Evolutionary conservation across 2,113 vertebrate genomes (phyloP), one percentile per base, ranked within the genome.

Genomic region (Sander vitreus): DNA sequence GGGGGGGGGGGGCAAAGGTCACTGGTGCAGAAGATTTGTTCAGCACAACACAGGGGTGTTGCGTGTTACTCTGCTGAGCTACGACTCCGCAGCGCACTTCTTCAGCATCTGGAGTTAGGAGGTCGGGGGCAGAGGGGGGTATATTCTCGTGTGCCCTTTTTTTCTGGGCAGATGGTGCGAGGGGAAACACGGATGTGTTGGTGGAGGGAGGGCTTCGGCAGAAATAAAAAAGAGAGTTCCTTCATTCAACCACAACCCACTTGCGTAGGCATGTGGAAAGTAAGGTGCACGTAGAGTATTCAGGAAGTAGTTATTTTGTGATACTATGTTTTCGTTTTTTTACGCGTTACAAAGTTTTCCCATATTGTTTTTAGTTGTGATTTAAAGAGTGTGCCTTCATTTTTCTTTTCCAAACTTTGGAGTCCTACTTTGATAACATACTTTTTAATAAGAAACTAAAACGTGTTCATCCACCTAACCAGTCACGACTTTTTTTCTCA

Each of bases 21-120:
- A 93, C 76, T 75, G 80, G 85, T 80, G 91, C 88, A 91, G 91
- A 96, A 95, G 93, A 70, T 81, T 91, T 78, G 84, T 54, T 79
- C 50, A 64, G 83, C 85, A 69, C 76, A 80, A 76, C 73, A 90
- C 87, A 14, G 82, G 85, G 58, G 60, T 89, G 86, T 80, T 74
- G 83, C 71, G 85, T 90, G 87, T 86, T 58, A 78, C 60, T 81
- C 9, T 5, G 73, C 43, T 2, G 76, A 76, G 75, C 51, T 19
- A 6, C 53, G 27, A 72, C 59, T 74, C 66, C 4, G 67, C 51
- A 63, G 72, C 65, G 18, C 13, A 30, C 11, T 43, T 85, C 70
- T 85, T 87, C 83, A 86, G 85, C 88, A 89, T 91, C 83, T 89
- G 73, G 78, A 87, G 79, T 80, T 84, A 80, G 79, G 63, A 80